Percentiles rank a stretch among this genome's conserved stretches.
Conservation (phyloP, 2,113 vertebrate species). For the Pungitius pungitius region DNA sequence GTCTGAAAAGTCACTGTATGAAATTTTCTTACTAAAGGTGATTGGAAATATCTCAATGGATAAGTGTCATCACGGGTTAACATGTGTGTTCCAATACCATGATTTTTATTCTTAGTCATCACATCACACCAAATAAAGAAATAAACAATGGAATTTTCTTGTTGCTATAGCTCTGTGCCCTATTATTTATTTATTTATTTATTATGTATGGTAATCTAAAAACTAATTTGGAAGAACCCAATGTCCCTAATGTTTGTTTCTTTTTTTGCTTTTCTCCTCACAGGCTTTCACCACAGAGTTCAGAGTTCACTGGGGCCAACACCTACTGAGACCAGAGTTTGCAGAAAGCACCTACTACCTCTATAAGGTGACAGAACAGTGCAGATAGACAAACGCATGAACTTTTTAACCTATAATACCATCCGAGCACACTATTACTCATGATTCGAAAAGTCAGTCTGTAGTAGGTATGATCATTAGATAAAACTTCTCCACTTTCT, state of each 20-base stretch:
- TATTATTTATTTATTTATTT: no score
- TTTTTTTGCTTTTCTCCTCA: slow-evolving; percentile 5
- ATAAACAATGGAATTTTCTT: not conserved
- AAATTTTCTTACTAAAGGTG: not conserved
- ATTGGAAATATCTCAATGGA: not conserved
- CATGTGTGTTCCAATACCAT: not conserved
- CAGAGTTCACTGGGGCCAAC: slow-evolving; percentile 98
- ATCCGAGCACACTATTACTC: not conserved
- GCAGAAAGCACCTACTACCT: slow-evolving; percentile 99
- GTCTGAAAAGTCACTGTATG: not conserved
- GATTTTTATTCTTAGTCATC: not conserved
- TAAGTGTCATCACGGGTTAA: not conserved
- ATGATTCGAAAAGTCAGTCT: not conserved
- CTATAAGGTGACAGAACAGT: slow-evolving; percentile 85
- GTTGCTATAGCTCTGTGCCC: not conserved
- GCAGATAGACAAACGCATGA: not conserved
- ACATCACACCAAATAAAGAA: not conserved
- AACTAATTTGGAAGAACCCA: not conserved
- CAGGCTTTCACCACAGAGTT: slow-evolving; percentile 99
- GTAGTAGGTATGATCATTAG: not conserved
- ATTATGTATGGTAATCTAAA: no score
- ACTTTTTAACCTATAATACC: not conserved
- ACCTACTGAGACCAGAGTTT: slow-evolving; percentile 97
- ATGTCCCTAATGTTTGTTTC: not conserved
- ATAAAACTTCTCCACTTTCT: not conserved